Evolutionary conservation across 2,888 invertebrate species (phyloP).

Genomic region (Pandemis heparana): DNA sequence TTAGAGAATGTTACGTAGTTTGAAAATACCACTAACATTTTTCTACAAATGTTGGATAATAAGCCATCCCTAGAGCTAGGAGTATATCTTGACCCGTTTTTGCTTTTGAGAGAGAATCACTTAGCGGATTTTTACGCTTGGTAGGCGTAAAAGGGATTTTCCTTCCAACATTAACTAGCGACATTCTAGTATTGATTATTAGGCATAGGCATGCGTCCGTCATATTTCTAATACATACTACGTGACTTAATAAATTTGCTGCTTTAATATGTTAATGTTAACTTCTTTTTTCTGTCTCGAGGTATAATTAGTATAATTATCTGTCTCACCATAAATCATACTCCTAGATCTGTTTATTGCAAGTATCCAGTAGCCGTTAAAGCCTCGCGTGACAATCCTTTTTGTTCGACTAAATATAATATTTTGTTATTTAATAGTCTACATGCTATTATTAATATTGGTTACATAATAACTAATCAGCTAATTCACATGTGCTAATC

Average conservation of each 20-base stretch:
- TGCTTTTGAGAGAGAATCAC: constrained; percentile 65
- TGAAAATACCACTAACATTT: neutral
- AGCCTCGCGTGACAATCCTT: too few species aligned
- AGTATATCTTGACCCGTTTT: constrained; percentile 75
- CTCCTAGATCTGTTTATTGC: too few species aligned
- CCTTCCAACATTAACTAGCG: constrained; percentile 56
- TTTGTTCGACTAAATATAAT: too few species aligned
- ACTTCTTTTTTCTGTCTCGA: too few species aligned
- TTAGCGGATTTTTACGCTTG: constrained; percentile 69
- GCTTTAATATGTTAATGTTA: too few species aligned
- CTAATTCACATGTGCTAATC: neutral
- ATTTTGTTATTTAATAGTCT: neutral
- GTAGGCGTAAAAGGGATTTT: constrained; percentile 64
- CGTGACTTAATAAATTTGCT: neutral
- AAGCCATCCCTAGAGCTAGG: constrained; percentile 55
- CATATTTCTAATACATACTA: neutral
- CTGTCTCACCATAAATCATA: too few species aligned
- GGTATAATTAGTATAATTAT: too few species aligned
- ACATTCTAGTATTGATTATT: constrained; percentile 24
- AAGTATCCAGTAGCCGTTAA: too few species aligned
- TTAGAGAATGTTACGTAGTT: neutral
- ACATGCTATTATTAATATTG: too few species aligned
- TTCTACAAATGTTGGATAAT: neutral
- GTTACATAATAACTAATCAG: neutral
- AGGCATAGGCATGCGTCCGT: neutral